These are phyloP conservation scores for Burhinus oedicnemus DNA, from an alignment of 2,113 vertebrate genomes.

Conservation along the genomic window DNA sequence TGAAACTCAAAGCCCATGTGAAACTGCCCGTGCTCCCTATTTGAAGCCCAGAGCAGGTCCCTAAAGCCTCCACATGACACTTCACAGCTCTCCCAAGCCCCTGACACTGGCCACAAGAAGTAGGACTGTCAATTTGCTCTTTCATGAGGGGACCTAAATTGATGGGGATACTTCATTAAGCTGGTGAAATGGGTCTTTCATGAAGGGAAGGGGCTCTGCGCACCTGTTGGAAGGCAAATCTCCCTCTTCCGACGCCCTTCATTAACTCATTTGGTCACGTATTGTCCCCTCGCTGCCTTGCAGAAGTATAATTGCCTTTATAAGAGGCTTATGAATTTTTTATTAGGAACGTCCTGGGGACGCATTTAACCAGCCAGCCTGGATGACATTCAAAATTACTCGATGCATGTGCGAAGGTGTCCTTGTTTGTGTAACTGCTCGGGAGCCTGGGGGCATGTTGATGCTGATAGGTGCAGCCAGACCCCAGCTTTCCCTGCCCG, in stretches of 20 bases:
- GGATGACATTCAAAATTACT: background rate
- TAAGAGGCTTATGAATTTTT: background rate
- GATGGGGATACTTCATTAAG: background rate
- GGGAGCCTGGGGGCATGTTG: fast-evolving
- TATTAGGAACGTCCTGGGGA: background rate
- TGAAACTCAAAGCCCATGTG: too few species aligned
- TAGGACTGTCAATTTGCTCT: background rate
- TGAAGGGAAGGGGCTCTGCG: background rate
- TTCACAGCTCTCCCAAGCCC: background rate
- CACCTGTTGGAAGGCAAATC: background rate
- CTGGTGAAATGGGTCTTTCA: fast-evolving
- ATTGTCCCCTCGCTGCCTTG: background rate
- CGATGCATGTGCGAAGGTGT: background rate
- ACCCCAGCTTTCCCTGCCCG: background rate
- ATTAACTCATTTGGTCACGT: background rate
- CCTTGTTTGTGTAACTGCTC: background rate
- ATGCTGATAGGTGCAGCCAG: background rate
- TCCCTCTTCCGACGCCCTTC: background rate
- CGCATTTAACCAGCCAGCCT: background rate
- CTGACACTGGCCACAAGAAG: fast-evolving
- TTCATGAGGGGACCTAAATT: background rate
- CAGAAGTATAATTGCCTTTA: background rate
- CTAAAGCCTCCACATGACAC: fast-evolving
- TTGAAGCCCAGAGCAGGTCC: background rate
- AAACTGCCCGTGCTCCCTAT: background rate